phyloP scores from a whole-genome alignment of 53 echinoderm and acorn worm species.

The Echinarachnius parma region DNA sequence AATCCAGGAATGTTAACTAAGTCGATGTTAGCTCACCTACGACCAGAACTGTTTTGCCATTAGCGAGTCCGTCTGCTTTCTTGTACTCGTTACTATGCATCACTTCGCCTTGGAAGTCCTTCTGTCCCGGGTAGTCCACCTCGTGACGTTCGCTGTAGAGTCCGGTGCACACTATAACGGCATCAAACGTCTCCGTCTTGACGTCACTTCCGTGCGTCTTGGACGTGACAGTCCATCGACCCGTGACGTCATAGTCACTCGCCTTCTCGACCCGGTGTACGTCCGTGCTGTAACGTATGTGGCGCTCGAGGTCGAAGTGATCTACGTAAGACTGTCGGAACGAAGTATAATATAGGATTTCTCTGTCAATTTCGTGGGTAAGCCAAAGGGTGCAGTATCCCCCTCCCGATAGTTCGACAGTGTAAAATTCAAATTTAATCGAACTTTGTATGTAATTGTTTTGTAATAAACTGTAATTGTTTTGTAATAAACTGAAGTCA shows the following conservation, averaged over 20 bases:
- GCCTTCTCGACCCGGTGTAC: slow-evolving; percentile 62
- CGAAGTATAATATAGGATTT: no score
- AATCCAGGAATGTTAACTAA: no score
- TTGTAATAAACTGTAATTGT: no score
- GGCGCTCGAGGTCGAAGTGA: slow-evolving; percentile 59
- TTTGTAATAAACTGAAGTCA: no score
- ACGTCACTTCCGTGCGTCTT: slow-evolving; percentile 10
- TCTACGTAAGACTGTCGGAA: slow-evolving; percentile 57
- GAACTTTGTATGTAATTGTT: no score
- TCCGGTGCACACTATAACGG: slow-evolving; percentile 81
- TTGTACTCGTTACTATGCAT: slow-evolving; percentile 74
- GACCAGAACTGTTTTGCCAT: slow-evolving; percentile 68
- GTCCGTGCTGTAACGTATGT: slow-evolving; percentile 71
- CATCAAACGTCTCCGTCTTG: slow-evolving; percentile 57
- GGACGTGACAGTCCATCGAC: slow-evolving; percentile 69
- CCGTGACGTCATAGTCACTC: slow-evolving; percentile 57
- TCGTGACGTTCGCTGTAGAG: slow-evolving; percentile 46
- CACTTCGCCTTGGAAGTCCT: slow-evolving; percentile 67
- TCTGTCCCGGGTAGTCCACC: slow-evolving; percentile 62
- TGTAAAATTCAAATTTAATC: no score
- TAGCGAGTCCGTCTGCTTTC: slow-evolving; percentile 62
- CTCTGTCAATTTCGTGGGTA: no score
- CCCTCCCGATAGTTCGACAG: no score
- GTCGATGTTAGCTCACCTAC: slow-evolving; percentile 73
- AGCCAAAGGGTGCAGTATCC: no score